A percentile compares a stretch with the other conserved stretches of the same genome.
These are phyloP conservation scores for Marmota monax DNA, from an alignment of 2,113 vertebrate genomes.

Conservation along the genomic window DNA sequence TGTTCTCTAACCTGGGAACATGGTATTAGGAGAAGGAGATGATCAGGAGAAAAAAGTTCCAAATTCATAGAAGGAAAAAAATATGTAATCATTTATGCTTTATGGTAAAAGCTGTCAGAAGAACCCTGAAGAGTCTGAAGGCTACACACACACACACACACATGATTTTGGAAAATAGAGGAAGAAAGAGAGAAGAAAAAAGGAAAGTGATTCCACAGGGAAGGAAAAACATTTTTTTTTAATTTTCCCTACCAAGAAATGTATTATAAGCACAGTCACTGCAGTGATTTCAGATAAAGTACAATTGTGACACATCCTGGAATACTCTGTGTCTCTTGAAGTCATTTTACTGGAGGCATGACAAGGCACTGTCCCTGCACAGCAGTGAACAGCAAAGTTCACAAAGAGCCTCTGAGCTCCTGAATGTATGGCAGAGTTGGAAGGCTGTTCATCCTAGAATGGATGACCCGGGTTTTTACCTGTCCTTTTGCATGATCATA, in stretches of 20 bases:
- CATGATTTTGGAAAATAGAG: not conserved
- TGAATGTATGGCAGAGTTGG: accelerated
- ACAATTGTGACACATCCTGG: not conserved
- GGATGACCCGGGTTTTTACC: not conserved
- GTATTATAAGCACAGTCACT: not conserved
- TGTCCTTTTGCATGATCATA: not conserved
- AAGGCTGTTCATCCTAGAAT: not conserved
- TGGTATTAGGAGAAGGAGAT: not conserved
- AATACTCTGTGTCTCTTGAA: not conserved
- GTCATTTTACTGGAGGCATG: not conserved
- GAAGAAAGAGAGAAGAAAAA: not conserved
- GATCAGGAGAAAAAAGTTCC: not conserved
- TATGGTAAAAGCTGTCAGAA: not conserved
- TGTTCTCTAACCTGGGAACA: not conserved
- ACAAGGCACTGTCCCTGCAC: not conserved
- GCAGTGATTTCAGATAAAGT: not conserved
- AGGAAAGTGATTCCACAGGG: not conserved
- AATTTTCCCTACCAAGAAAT: not conserved
- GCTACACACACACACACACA: not conserved
- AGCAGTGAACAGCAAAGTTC: not conserved
- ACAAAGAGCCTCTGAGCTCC: not conserved
- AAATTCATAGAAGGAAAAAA: not conserved
- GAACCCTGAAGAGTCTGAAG: not conserved
- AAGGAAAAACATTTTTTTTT: not conserved
- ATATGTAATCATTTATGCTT: not conserved